Evolutionary conservation across 2,797 vertebrate genomes (phyloP).

Genomic region (Diglossa cyanea): DNA sequence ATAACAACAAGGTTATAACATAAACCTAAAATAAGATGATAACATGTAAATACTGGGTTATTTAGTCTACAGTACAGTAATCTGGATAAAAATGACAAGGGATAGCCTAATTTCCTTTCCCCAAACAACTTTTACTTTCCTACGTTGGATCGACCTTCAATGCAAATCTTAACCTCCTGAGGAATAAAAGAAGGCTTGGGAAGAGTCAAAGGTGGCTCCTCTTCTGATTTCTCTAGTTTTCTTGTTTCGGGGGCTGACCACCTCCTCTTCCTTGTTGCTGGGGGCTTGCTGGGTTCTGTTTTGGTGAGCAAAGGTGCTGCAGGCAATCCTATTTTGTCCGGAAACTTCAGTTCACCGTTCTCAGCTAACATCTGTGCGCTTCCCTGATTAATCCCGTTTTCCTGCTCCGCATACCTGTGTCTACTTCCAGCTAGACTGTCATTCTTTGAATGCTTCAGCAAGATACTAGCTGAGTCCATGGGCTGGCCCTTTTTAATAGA

Average conservation of each 20-base stretch:
- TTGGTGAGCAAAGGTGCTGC: conserved; percentile 79
- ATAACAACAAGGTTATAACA: conserved; percentile 88
- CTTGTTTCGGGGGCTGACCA: conserved; percentile 97
- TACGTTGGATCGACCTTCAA: conserved; percentile 96
- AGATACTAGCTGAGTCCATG: conserved; percentile 82
- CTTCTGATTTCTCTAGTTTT: conserved; percentile 92
- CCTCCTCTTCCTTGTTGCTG: conserved; percentile 88
- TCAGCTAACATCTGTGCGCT: conserved; percentile 80
- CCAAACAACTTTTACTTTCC: conserved; percentile 88
- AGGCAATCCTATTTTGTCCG: conserved; percentile 80
- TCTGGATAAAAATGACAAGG: conserved; percentile 86
- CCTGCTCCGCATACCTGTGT: conserved; percentile 86
- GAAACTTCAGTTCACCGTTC: conserved; percentile 89
- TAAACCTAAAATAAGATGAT: conserved; percentile 90
- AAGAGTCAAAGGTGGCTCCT: conserved; percentile 93
- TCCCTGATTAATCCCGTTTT: conserved; percentile 90
- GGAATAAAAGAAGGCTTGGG: conserved; percentile 97
- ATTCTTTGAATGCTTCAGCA: conserved; percentile 85
- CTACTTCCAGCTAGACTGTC: conserved; percentile 78
- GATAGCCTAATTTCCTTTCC: conserved; percentile 78
- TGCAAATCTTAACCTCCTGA: conserved; percentile 98
- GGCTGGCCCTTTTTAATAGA: conserved; percentile 92
- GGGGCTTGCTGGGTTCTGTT: conserved; percentile 79
- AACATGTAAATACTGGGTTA: conserved; percentile 90
- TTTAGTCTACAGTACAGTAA: conserved; percentile 93